A percentile compares a stretch with the other conserved stretches of the same genome.
These are phyloP conservation scores for Brachyalestes nurse DNA, from an alignment of 2,797 vertebrate species.

Conservation along the genomic window DNA sequence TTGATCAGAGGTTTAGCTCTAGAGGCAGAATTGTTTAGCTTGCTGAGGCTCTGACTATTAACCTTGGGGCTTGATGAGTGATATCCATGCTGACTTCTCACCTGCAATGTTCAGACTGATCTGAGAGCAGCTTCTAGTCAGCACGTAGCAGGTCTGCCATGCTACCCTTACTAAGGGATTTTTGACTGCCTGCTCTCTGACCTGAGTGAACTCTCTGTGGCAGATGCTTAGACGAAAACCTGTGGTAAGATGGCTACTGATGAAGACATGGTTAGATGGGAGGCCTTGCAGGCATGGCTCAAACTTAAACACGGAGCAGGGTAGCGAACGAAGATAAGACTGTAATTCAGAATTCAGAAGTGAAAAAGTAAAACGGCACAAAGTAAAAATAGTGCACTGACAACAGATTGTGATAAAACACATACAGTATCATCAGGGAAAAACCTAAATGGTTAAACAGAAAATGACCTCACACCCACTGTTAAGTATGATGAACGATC, in stretches of 20 bases:
- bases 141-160: background rate
- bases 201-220: background rate
- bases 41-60: slow-evolving; percentile 49
- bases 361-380: background rate
- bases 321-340: background rate
- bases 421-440: no score
- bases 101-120: slow-evolving; percentile 30
- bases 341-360: background rate
- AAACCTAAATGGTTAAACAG: no score
- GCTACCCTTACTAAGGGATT: background rate
- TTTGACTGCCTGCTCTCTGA: background rate
- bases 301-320: background rate
- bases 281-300: background rate
- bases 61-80: slow-evolving; percentile 38
- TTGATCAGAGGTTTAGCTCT: slow-evolving; percentile 42
- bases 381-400: no score
- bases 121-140: slow-evolving; percentile 22
- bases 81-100: slow-evolving; percentile 36
- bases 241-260: background rate
- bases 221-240: background rate
- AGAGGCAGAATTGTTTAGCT: slow-evolving; percentile 44
- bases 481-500: no score
- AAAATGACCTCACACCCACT: no score
- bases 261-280: background rate
- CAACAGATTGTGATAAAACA: no score